Conservation (phyloP, 2,113 vertebrate genomes). For the Nibea albiflora region DNA sequence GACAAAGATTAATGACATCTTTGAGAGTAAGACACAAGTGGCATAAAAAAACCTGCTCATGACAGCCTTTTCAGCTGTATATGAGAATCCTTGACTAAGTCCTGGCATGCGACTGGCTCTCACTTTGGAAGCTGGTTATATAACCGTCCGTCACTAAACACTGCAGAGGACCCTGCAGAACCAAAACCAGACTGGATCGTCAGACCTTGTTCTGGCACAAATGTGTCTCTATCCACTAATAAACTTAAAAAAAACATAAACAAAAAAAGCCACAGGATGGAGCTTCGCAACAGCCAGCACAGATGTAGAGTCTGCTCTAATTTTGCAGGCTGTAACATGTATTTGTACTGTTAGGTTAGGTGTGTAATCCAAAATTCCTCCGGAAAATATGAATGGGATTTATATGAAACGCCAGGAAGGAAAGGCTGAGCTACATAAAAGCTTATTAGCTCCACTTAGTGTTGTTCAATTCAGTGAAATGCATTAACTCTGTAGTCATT, state of each 20-base stretch:
- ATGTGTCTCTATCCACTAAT: slow-evolving; percentile 3
- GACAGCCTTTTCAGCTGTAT: slow-evolving; percentile 14
- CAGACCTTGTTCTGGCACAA: slow-evolving; percentile 27
- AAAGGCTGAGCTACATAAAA: slow-evolving; percentile 1
- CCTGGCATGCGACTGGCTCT: slow-evolving; percentile 31
- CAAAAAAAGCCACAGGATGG: slow-evolving; percentile 11
- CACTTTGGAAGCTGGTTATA: slow-evolving; percentile 46
- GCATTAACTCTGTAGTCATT: background rate
- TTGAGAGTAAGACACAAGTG: background rate
- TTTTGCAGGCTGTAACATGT: slow-evolving; percentile 44
- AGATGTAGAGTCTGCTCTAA: slow-evolving; percentile 14
- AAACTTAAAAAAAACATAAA: slow-evolving; percentile 25
- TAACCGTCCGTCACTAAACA: slow-evolving; percentile 50
- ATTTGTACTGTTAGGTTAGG: slow-evolving; percentile 27
- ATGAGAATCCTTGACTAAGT: slow-evolving; percentile 38
- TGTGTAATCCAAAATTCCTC: slow-evolving; percentile 40
- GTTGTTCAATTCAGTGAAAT: slow-evolving; percentile 7
- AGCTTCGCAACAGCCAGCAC: background rate
- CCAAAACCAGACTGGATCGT: slow-evolving; percentile 28
- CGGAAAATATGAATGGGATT: slow-evolving; percentile 41
- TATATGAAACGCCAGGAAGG: background rate
- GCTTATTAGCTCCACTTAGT: background rate
- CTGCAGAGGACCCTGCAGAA: slow-evolving; percentile 52
- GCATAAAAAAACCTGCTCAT: background rate
- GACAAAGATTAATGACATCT: slow-evolving; percentile 1